phyloP scores from a whole-genome alignment of 2,888 invertebrate genomes.

The Caenorhabditis afra region DNA sequence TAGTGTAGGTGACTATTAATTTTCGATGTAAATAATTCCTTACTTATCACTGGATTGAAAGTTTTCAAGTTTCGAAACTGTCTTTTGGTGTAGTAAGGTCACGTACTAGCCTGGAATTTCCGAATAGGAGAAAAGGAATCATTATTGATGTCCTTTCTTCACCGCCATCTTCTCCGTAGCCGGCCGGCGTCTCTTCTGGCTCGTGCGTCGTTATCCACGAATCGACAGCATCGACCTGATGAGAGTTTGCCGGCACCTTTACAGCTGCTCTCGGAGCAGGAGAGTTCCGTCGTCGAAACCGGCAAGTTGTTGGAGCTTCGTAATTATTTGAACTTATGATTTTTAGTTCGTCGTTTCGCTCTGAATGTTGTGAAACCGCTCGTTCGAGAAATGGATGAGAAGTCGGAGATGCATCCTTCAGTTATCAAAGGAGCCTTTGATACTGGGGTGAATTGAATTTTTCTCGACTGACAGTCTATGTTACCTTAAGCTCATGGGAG shows the following conservation, averaged over 20 bases:
- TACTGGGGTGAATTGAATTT: constrained; percentile 85
- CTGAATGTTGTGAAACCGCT: constrained; percentile 91
- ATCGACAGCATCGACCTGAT: constrained; percentile 24
- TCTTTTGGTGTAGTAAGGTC: no score
- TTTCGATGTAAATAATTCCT: no score
- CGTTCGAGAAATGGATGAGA: constrained; percentile 93
- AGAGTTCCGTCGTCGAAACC: constrained; percentile 51
- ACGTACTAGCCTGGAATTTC: no score
- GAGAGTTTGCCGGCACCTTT: constrained; percentile 48
- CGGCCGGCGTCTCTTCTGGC: constrained; percentile 23
- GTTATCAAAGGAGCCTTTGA: constrained; percentile 87
- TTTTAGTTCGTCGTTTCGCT: constrained; percentile 90
- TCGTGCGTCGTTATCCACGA: constrained; percentile 31
- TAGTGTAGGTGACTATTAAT: no score
- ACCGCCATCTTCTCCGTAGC: constrained; percentile 28
- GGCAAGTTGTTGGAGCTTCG: constrained; percentile 3
- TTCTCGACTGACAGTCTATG: neutral
- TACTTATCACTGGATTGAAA: no score
- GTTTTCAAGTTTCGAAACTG: no score
- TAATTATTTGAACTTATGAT: neutral
- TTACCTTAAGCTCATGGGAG: constrained; percentile 86
- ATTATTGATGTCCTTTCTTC: constrained; percentile 22
- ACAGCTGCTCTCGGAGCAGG: constrained; percentile 58
- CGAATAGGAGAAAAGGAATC: no score
- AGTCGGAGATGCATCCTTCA: constrained; percentile 86